phyloP scores from a whole-genome alignment of 2,113 vertebrate genomes.

The Dicrurus megarhynchus region DNA sequence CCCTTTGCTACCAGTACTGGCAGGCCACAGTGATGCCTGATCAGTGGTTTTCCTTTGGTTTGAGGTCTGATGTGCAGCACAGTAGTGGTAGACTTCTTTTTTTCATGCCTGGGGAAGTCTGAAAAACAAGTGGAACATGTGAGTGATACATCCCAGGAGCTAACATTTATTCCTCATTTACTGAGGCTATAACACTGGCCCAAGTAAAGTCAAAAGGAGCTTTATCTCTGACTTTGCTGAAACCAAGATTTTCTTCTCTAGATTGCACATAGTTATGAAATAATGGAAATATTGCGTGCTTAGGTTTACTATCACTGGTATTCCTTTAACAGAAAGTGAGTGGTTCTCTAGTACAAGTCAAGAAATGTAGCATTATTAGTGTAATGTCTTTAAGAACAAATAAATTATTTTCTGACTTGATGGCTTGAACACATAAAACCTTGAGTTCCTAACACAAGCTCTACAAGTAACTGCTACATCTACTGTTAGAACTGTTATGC shows the following conservation, averaged over 20 bases:
- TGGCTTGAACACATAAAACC: conserved; percentile 1
- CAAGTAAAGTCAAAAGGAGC: neutral
- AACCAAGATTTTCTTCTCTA: neutral
- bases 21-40: neutral
- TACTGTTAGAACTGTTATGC: conserved; percentile 23
- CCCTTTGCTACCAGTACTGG: neutral
- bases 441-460: conserved; percentile 44
- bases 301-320: neutral
- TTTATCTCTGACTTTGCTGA: neutral
- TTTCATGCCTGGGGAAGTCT: neutral
- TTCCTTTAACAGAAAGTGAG: neutral
- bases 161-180: neutral
- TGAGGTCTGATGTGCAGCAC: neutral
- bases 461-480: neutral
- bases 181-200: neutral
- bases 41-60: neutral
- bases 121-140: neutral
- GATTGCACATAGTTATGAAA: neutral
- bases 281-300: neutral
- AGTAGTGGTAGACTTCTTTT: neutral
- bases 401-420: neutral
- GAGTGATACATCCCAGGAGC: neutral
- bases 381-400: neutral
- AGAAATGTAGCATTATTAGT: neutral
- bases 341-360: neutral